A percentile compares a stretch with the other conserved stretches of the same genome.
phyloP scores from a whole-genome alignment of 2,888 invertebrate genomes.

The Hymenopus coronatus region DNA sequence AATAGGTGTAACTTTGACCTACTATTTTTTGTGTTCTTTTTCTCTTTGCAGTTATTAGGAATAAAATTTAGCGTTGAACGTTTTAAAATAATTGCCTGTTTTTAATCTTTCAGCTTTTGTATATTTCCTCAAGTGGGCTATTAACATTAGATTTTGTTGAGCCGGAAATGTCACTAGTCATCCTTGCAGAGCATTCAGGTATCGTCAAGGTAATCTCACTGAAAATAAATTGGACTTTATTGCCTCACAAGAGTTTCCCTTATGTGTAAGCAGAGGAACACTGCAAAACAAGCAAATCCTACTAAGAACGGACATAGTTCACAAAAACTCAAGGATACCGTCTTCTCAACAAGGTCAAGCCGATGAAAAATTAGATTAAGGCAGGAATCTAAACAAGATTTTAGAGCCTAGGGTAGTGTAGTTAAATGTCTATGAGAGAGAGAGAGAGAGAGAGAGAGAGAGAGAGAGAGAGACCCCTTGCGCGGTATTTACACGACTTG shows the following conservation, averaged over 20 bases:
- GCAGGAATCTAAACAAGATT: too few species aligned
- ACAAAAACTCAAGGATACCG: too few species aligned
- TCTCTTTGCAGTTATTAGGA: too few species aligned
- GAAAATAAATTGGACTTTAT: background rate
- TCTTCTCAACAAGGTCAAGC: background rate
- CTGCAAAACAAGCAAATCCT: background rate
- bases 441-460: too few species aligned
- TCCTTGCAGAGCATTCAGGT: background rate
- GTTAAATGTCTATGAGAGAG: too few species aligned
- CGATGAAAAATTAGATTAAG: background rate
- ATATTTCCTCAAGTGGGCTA: background rate
- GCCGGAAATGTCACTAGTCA: background rate
- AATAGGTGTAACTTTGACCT: too few species aligned
- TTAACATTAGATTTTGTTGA: background rate
- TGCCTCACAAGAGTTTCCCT: background rate
- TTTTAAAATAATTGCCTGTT: too few species aligned
- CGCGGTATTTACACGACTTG: too few species aligned
- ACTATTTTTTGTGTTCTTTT: too few species aligned
- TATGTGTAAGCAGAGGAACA: background rate
- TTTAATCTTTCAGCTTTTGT: background rate
- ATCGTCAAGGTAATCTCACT: background rate
- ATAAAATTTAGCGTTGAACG: too few species aligned
- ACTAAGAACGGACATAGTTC: background rate
- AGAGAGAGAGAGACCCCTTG: too few species aligned
- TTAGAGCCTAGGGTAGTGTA: too few species aligned